These are phyloP conservation scores for Pseudopleuronectes americanus DNA, from an alignment of 2,797 vertebrate genomes.

Conservation along the genomic window DNA sequence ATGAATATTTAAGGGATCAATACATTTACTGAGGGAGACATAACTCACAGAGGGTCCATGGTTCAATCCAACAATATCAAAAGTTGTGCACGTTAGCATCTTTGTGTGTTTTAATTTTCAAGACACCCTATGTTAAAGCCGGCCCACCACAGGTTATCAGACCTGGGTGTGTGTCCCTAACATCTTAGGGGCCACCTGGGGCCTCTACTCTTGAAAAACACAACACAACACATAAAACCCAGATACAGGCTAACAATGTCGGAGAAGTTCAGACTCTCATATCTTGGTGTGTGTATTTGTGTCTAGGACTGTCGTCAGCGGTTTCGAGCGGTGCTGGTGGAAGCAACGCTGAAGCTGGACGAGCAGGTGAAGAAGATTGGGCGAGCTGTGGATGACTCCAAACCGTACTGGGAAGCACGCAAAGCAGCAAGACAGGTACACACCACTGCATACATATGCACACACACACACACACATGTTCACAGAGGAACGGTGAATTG, in stretches of 20 bases:
- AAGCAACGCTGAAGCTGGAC: constrained; percentile 94
- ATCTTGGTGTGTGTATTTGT: constrained; percentile 8
- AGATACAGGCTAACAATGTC: background rate
- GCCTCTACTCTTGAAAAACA: too few species aligned
- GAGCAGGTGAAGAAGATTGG: constrained; percentile 95
- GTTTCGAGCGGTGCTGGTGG: constrained; percentile 92
- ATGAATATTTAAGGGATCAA: too few species aligned
- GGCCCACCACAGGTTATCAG: too few species aligned
- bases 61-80: too few species aligned
- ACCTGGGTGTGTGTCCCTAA: too few species aligned
- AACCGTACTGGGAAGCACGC: constrained; percentile 98
- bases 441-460: constrained; percentile 7
- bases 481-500: background rate
- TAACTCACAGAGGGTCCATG: too few species aligned
- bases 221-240: too few species aligned
- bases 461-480: constrained; percentile 2
- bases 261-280: background rate
- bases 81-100: too few species aligned
- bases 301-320: constrained; percentile 92
- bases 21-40: too few species aligned
- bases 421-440: constrained; percentile 92
- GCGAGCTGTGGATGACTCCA: constrained; percentile 96
- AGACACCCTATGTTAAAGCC: too few species aligned
- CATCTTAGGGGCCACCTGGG: too few species aligned
- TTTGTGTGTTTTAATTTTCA: too few species aligned